Conservation (phyloP, 2,797 vertebrate genomes). For the Channallabes apus region DNA sequence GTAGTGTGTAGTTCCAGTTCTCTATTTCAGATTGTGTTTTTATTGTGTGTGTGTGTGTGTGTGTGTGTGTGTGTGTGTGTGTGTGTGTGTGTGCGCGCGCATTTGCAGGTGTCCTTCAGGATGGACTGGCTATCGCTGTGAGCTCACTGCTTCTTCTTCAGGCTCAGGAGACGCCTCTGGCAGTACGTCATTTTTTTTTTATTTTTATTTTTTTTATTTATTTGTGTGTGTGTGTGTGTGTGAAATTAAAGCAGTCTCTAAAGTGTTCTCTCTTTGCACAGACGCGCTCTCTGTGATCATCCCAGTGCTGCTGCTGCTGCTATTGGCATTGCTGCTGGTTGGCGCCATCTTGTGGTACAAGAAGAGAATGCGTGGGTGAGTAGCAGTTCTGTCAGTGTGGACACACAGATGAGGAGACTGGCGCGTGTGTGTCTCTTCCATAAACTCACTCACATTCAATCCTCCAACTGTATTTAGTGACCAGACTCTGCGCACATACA, state of each 20-base stretch:
- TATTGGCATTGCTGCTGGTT: constrained; percentile 81
- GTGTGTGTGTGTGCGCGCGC: constrained; percentile 29
- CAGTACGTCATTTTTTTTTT: constrained; percentile 71
- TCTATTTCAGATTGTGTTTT: neutral
- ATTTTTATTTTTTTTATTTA: neutral
- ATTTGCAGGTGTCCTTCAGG: constrained; percentile 78
- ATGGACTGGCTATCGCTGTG: constrained; percentile 79
- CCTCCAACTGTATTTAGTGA: neutral
- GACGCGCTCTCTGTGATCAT: constrained; percentile 82
- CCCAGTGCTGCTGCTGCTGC: constrained; percentile 81
- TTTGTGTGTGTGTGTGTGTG: constrained; percentile 10
- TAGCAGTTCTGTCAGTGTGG: constrained; percentile 21
- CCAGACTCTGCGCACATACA: neutral
- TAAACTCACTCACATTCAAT: neutral
- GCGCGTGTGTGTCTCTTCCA: neutral
- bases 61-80: constrained; percentile 31
- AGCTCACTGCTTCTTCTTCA: constrained; percentile 64
- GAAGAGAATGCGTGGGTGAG: constrained; percentile 91
- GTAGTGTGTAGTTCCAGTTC: neutral
- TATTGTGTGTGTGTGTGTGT: no score
- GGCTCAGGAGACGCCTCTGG: constrained; percentile 69
- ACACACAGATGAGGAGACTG: neutral
- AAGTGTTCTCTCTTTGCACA: constrained; percentile 53
- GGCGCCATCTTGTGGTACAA: constrained; percentile 91
- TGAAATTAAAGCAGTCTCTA: neutral